Conservation (phyloP, 1,140 invertebrate species). For the Dreissena rostriformis region DNA sequence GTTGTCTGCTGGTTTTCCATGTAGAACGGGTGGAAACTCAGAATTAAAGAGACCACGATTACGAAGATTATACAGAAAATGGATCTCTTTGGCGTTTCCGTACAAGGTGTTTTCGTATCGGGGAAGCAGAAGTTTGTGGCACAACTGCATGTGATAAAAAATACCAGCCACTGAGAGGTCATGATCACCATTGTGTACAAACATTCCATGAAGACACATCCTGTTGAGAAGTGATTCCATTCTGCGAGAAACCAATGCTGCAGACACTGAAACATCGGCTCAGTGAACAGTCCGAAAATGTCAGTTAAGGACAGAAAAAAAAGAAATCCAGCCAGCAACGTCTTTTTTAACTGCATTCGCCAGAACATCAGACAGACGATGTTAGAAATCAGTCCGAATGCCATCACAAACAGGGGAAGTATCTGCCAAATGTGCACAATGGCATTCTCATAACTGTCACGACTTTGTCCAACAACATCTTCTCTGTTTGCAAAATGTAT, state of each 20-base stretch:
- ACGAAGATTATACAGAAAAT: no score
- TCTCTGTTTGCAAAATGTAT: no score
- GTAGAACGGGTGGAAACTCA: no score
- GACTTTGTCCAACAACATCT: no score
- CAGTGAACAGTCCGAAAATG: slow-evolving; percentile 14
- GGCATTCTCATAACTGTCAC: no score
- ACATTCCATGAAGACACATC: background rate
- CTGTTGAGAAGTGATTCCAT: background rate
- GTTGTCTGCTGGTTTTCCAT: no score
- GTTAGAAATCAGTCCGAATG: slow-evolving; percentile 14
- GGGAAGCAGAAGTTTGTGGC: slow-evolving; percentile 9
- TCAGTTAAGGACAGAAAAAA: slow-evolving; percentile 1
- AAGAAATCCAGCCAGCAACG: slow-evolving; percentile 2
- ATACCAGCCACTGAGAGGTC: background rate
- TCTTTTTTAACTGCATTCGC: background rate
- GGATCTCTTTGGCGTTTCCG: no score
- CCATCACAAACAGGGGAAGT: background rate
- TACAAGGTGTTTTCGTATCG: no score
- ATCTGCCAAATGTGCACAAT: background rate
- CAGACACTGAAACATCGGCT: slow-evolving; percentile 7
- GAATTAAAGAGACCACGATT: no score
- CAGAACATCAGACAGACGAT: slow-evolving; percentile 6
- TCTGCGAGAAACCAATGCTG: slow-evolving; percentile 1
- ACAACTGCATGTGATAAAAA: background rate
- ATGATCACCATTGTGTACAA: background rate